Percentiles rank a stretch among this genome's conserved stretches.
Evolutionary conservation across 1,140 invertebrate species (phyloP).

Genomic region (Calliopsis andreniformis): DNA sequence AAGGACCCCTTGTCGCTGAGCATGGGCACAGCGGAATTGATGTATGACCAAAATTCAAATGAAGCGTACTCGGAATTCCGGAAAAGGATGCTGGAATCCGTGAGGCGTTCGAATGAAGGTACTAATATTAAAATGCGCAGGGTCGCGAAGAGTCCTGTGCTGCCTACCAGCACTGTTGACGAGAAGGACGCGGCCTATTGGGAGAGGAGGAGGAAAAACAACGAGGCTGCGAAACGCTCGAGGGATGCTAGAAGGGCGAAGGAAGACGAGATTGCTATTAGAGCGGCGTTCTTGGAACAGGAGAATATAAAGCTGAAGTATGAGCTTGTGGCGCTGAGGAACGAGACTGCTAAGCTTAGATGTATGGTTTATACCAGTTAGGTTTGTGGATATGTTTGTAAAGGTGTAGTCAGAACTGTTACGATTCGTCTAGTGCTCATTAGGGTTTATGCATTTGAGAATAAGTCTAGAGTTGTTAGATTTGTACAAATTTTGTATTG

Average conservation of each 20-base stretch:
- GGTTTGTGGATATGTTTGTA: neutral
- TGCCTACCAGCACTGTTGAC: constrained; percentile 70
- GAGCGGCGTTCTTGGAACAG: constrained; percentile 92
- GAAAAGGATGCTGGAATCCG: constrained; percentile 85
- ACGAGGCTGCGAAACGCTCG: constrained; percentile 96
- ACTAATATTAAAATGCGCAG: constrained; percentile 87
- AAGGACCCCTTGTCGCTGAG: constrained; percentile 85
- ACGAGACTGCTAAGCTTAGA: constrained; percentile 83
- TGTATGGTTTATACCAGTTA: constrained; percentile 80
- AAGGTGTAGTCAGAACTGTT: neutral
- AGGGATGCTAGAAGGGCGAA: constrained; percentile 93
- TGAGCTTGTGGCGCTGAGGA: constrained; percentile 83
- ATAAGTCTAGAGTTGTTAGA: neutral
- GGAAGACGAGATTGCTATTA: constrained; percentile 95
- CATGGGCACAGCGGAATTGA: constrained; percentile 77
- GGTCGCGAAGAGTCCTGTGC: constrained; percentile 65
- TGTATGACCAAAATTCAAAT: constrained; percentile 82
- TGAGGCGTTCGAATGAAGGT: constrained; percentile 83
- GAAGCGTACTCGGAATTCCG: constrained; percentile 86
- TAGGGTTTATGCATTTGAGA: neutral
- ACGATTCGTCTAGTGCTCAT: neutral
- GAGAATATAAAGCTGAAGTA: constrained; percentile 87
- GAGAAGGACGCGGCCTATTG: constrained; percentile 92
- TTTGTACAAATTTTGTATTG: constrained; percentile 7
- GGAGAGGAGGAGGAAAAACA: constrained; percentile 95